A percentile compares a stretch with the other conserved stretches of the same genome.
Conservation (phyloP, 2,888 invertebrate genomes). For the Orchesella flavescens region DNA sequence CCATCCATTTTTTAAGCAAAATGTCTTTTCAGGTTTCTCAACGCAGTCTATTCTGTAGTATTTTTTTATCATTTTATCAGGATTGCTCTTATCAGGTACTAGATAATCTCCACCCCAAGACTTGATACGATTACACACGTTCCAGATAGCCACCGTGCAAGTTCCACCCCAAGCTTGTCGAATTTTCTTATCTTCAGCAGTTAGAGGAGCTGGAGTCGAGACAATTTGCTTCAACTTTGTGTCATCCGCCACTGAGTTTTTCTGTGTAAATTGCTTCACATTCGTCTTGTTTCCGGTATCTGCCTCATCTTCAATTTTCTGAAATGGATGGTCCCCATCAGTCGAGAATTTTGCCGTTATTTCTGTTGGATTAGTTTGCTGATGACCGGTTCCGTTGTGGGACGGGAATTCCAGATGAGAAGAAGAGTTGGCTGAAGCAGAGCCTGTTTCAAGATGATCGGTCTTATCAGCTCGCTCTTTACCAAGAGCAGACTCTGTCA, state of each 20-base stretch:
- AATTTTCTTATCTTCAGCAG: slow-evolving; percentile 53
- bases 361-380: background rate
- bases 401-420: no score
- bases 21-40: slow-evolving; percentile 23
- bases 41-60: slow-evolving; percentile 33
- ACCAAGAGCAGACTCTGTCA: background rate
- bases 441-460: background rate
- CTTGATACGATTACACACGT: slow-evolving; percentile 46
- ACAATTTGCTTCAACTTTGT: background rate
- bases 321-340: background rate
- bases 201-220: background rate
- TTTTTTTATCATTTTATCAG: slow-evolving; percentile 36
- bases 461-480: background rate
- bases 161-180: slow-evolving; percentile 61
- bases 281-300: background rate
- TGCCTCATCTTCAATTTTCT: background rate
- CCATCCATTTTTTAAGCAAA: slow-evolving; percentile 61
- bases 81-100: slow-evolving; percentile 50
- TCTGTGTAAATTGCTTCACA: background rate
- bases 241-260: background rate
- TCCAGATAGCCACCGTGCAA: slow-evolving; percentile 60
- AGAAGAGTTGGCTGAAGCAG: background rate
- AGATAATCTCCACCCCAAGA: slow-evolving; percentile 61
- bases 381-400: no score
- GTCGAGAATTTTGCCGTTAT: background rate